Conservation (phyloP, 2,797 vertebrate genomes). For the Limosa lapponica region DNA sequence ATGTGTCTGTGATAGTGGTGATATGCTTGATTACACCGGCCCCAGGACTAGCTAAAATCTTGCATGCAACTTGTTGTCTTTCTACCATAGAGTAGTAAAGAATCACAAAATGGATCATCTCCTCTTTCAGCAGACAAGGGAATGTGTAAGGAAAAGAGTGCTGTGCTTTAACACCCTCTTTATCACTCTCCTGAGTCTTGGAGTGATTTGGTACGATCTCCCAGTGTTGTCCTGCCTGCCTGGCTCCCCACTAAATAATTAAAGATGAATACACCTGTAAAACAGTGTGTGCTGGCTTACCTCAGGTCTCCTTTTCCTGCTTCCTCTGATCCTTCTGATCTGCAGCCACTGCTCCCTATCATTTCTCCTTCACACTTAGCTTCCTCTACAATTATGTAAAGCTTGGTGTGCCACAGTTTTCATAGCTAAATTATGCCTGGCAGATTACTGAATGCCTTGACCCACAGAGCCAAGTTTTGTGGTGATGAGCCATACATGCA, state of each 20-base stretch:
- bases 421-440: not conserved
- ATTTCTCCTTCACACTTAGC: not conserved
- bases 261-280: not conserved
- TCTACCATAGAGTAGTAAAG: fast-evolving
- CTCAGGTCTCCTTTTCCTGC: not conserved
- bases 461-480: not conserved
- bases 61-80: not conserved
- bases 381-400: not conserved
- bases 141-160: not conserved
- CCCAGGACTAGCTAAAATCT: not conserved
- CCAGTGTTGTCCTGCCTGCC: not conserved
- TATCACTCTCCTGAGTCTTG: not conserved
- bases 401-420: not conserved
- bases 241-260: not conserved
- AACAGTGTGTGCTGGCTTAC: not conserved
- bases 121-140: not conserved
- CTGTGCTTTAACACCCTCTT: not conserved
- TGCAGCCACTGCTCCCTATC: not conserved
- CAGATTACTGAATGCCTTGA: not conserved
- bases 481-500: not conserved
- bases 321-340: not conserved
- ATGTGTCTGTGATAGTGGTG: not conserved
- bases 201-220: fast-evolving
- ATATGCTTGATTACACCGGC: not conserved
- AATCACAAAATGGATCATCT: not conserved